Base-by-base conservation (phyloP, 2,113 vertebrate genomes). In the Calidris pugnax region DNA sequence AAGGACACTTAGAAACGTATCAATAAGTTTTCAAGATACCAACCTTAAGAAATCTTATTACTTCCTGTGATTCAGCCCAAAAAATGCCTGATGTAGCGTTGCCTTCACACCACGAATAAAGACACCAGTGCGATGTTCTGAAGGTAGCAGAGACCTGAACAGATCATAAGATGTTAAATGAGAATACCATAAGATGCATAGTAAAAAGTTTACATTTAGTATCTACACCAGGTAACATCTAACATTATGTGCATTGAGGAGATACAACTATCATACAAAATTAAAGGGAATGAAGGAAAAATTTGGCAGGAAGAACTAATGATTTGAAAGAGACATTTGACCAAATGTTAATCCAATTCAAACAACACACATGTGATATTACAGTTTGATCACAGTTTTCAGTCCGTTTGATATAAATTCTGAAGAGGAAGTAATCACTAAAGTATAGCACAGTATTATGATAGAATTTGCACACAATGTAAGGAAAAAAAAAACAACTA, bases 231-330 rank as follows among this genome's bases (percentile, higher is more conserved):
- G 48, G 67, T 74, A 57, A 72, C 32, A 3, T 89, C 77, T 87
- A 86, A 68, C n/a, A 39, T 45, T 13, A 47, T 50, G 43, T 85
- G 45, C 57, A 53, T 51, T 89, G 21, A 79, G 74, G 76, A 85
- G 64, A 89, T 74, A 64, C 39, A 88, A 88, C 85, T 94, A 56
- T 37, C 57, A 91, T 47, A 96, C 45, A 80, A 66, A 93, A 96
- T 71, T 93, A 83, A 94, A 96, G 50, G 69, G 50, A 93, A 97
- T 30, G 59, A 22, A 75, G 41, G 41, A 66, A 91, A 93, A 66
- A 79, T 14, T 21, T 71, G 71, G 56, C 86, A 95, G 51, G 39
- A 87, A 75, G 30, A 48, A 20, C 55, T 41, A 67, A 41, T 56
- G 23, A 80, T 64, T 91, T 97, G 94, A 91, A 60, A 84, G 63